Conservation (phyloP, 2,888 invertebrate species). For the Hymenopus coronatus region DNA sequence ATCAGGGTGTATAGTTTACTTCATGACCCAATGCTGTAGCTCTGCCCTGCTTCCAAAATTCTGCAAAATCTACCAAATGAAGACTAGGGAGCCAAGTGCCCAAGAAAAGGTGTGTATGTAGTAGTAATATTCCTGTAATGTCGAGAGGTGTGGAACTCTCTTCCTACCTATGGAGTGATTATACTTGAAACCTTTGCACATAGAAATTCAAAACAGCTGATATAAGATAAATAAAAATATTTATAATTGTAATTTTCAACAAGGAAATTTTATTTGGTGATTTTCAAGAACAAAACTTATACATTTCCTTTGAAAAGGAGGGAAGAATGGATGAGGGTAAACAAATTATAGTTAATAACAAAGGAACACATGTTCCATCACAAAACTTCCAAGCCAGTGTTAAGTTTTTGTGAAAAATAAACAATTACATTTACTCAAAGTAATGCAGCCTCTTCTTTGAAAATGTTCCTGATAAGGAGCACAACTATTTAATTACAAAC, state of each 20-base stretch:
- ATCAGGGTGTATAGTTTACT: no score
- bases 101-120: no score
- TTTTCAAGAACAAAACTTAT: neutral
- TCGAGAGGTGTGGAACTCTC: no score
- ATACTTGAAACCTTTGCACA: no score
- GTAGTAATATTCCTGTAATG: no score
- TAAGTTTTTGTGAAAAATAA: neutral
- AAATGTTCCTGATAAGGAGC: neutral
- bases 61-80: no score
- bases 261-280: neutral
- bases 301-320: neutral
- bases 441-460: neutral
- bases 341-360: neutral
- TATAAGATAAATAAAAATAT: no score
- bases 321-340: neutral
- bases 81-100: no score
- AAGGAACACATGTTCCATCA: neutral
- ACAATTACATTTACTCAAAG: neutral
- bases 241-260: neutral
- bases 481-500: neutral
- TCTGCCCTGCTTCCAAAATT: no score
- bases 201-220: no score
- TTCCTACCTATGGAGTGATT: no score
- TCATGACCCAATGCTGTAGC: no score
- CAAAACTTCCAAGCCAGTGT: neutral